A percentile compares a stretch with the other conserved stretches of the same genome.
These are phyloP conservation scores for Vulpes lagopus DNA, from an alignment of 2,113 vertebrate species.

Conservation along the genomic window DNA sequence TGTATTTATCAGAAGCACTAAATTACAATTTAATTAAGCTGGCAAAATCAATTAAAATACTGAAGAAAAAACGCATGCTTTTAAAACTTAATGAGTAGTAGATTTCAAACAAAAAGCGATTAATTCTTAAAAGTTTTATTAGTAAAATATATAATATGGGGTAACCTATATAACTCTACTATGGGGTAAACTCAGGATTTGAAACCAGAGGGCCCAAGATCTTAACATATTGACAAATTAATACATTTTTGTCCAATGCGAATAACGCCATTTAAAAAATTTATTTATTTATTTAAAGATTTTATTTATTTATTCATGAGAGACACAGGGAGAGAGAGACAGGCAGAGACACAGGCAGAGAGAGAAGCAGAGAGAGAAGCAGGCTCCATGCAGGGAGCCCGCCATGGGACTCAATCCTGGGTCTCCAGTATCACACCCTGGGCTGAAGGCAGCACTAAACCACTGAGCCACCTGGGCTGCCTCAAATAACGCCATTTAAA, in stretches of 20 bases:
- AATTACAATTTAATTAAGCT: constrained; percentile 24
- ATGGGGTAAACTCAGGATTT: neutral
- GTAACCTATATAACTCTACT: neutral
- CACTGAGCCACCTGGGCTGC: too few species aligned
- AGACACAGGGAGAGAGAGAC: too few species aligned
- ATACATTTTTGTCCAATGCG: neutral
- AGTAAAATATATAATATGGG: neutral
- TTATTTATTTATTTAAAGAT: too few species aligned
- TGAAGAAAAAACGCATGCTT: constrained; percentile 17
- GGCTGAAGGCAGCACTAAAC: too few species aligned
- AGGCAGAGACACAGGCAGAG: too few species aligned
- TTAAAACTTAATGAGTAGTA: constrained; percentile 6
- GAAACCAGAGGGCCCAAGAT: neutral
- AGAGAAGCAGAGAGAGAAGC: too few species aligned
- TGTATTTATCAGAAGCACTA: constrained; percentile 26
- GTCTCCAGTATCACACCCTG: too few species aligned
- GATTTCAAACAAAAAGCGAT: constrained; percentile 63
- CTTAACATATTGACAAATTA: constrained; percentile 33
- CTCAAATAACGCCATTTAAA: neutral
- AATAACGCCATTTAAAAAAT: neutral
- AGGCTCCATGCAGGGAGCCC: too few species aligned
- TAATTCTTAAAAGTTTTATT: constrained; percentile 45
- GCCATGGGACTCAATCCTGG: too few species aligned
- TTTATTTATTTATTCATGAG: too few species aligned
- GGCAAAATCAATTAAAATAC: constrained; percentile 46